Evolutionary conservation across 2,888 invertebrate genomes (phyloP).

Genomic region (Laspeyria flexula): DNA sequence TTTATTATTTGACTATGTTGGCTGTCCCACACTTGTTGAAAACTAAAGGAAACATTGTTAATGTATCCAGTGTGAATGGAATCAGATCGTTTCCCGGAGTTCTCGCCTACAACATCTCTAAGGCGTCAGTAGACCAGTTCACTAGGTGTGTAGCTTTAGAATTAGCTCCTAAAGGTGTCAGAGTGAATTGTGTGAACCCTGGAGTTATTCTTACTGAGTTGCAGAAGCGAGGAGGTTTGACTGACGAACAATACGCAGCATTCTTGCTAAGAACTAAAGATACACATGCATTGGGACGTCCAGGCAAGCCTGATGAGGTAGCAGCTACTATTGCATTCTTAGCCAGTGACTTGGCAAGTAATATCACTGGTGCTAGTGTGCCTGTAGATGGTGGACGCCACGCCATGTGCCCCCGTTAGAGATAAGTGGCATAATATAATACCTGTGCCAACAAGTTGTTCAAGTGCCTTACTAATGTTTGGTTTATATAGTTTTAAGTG

Average conservation of each 20-base stretch:
- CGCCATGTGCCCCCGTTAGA: slow-evolving; percentile 95
- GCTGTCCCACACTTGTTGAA: slow-evolving; percentile 94
- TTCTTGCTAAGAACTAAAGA: slow-evolving; percentile 94
- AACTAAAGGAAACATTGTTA: slow-evolving; percentile 96
- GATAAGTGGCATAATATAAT: not conserved
- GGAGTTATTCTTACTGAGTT: slow-evolving; percentile 96
- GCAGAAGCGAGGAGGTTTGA: slow-evolving; percentile 95
- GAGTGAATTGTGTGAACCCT: slow-evolving; percentile 97
- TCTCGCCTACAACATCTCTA: slow-evolving; percentile 96
- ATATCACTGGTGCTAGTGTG: slow-evolving; percentile 95
- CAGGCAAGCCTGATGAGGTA: slow-evolving; percentile 94
- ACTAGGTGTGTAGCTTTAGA: slow-evolving; percentile 97
- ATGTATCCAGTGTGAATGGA: slow-evolving; percentile 98
- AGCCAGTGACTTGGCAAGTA: slow-evolving; percentile 94
- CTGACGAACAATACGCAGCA: slow-evolving; percentile 91
- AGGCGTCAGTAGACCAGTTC: slow-evolving; percentile 97
- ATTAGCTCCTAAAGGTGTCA: slow-evolving; percentile 91
- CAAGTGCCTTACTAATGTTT: not conserved
- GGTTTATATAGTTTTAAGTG: not conserved
- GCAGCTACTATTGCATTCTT: slow-evolving; percentile 96
- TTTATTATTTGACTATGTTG: slow-evolving; percentile 93
- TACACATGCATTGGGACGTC: slow-evolving; percentile 96
- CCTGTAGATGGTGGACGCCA: slow-evolving; percentile 98
- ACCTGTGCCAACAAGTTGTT: not conserved
- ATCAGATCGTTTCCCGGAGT: slow-evolving; percentile 95